phyloP scores from a whole-genome alignment of 2,888 invertebrate species.

The Adineta ricciae region DNA sequence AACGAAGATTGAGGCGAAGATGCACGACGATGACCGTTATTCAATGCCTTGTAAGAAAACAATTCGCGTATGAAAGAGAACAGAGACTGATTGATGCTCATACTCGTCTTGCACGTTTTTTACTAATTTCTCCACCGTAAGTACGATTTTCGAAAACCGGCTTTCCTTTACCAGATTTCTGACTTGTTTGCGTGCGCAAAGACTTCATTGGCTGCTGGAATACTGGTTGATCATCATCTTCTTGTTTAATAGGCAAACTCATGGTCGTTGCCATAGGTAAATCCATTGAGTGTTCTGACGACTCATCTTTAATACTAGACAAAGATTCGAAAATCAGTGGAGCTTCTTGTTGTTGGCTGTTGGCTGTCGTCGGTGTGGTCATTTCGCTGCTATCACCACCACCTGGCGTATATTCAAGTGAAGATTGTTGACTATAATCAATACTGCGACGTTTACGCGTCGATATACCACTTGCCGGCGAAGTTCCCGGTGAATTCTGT shows the following conservation, averaged over 20 bases:
- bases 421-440: slow-evolving; percentile 19
- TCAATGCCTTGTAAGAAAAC: neutral
- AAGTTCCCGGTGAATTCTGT: neutral
- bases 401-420: neutral
- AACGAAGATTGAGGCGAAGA: neutral
- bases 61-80: too few relatives aligned
- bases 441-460: neutral
- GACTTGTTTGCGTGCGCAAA: neutral
- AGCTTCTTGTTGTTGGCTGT: neutral
- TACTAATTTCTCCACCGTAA: neutral
- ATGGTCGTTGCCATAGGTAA: neutral
- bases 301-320: neutral
- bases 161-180: slow-evolving; percentile 1
- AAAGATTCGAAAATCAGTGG: neutral
- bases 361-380: neutral
- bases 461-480: neutral
- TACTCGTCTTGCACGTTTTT: slow-evolving; percentile 20
- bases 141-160: neutral
- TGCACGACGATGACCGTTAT: slow-evolving; percentile 14
- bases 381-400: slow-evolving; percentile 3
- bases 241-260: neutral
- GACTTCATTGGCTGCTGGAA: neutral
- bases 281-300: neutral
- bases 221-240: neutral
- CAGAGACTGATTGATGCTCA: neutral